Evolutionary conservation across 2,113 vertebrate species (phyloP).

Genomic region (Paracanthobrama guichenoti): DNA sequence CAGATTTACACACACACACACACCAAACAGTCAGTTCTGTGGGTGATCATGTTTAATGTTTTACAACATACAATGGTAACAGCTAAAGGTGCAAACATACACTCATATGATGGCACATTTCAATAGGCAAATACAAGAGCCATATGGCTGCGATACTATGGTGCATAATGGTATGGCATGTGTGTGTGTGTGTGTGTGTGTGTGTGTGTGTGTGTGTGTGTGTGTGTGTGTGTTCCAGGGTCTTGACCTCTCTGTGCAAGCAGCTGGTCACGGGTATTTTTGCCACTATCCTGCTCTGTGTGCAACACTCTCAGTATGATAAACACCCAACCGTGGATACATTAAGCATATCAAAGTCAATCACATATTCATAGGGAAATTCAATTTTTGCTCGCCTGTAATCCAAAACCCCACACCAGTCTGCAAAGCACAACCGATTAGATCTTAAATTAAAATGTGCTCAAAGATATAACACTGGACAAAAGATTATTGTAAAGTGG

Average conservation of each 20-base stretch:
- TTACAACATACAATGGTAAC: neutral
- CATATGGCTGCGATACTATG: conserved; percentile 8
- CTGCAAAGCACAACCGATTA: conserved; percentile 10
- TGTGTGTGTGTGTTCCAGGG: conserved; percentile 1
- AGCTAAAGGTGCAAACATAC: neutral
- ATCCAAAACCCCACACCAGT: neutral
- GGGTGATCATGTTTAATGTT: conserved; percentile 51
- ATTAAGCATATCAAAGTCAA: conserved; percentile 64
- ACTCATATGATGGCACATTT: neutral
- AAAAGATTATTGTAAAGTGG: conserved; percentile 5
- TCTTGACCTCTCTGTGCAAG: neutral
- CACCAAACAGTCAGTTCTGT: conserved; percentile 23
- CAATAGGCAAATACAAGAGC: neutral
- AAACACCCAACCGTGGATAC: conserved; percentile 51
- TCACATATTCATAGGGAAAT: conserved; percentile 71
- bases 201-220: neutral
- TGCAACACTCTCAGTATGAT: conserved; percentile 51
- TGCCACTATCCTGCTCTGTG: conserved; percentile 11
- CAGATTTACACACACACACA: conserved; percentile 24
- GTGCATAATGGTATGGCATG: conserved; percentile 8
- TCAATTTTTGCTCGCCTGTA: conserved; percentile 60
- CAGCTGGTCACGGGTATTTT: conserved; percentile 52
- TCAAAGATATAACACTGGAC: neutral
- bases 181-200: neutral
- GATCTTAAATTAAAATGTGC: conserved; percentile 19